Conservation (phyloP, 2,113 vertebrate species). For the Otocyon megalotis region DNA sequence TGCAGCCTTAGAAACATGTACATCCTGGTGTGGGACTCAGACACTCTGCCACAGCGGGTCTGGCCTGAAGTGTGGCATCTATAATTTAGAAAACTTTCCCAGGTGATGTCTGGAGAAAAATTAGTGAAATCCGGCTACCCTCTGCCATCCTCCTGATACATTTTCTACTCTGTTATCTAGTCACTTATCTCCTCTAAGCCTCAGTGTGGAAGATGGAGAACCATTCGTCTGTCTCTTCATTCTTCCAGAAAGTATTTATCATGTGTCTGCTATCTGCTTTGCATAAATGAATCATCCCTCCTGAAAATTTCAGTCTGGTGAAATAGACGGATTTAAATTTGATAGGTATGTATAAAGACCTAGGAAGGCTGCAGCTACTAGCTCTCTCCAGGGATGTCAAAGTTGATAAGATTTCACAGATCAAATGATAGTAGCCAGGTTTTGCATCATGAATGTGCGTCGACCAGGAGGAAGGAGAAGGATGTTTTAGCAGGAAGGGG, state of each 20-base stretch:
- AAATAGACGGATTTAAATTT: slow-evolving; percentile 49
- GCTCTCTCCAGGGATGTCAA: slow-evolving; percentile 33
- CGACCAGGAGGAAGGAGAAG: neutral
- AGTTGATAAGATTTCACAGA: slow-evolving; percentile 55
- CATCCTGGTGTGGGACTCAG: neutral
- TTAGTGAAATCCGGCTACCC: neutral
- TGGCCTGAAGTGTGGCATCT: neutral
- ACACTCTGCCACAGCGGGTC: neutral
- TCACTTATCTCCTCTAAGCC: slow-evolving; percentile 46
- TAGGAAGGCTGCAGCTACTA: neutral
- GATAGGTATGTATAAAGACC: slow-evolving; percentile 30
- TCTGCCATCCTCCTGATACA: neutral
- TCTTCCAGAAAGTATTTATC: slow-evolving; percentile 65
- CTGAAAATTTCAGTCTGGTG: slow-evolving; percentile 36
- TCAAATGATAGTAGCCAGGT: slow-evolving; percentile 48
- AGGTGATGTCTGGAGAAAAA: neutral
- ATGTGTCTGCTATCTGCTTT: slow-evolving; percentile 49
- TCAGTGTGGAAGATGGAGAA: slow-evolving; percentile 54
- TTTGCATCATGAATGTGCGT: slow-evolving; percentile 49
- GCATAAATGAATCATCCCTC: slow-evolving; percentile 65
- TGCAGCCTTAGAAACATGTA: neutral
- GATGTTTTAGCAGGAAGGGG: neutral
- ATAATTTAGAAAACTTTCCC: neutral
- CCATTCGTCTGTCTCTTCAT: slow-evolving; percentile 55
- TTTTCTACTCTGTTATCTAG: slow-evolving; percentile 43